A percentile compares a stretch with the other conserved stretches of the same genome.
These are phyloP conservation scores for Oxystoma pomonae DNA, from an alignment of 2,888 invertebrate genomes.

Conservation along the genomic window DNA sequence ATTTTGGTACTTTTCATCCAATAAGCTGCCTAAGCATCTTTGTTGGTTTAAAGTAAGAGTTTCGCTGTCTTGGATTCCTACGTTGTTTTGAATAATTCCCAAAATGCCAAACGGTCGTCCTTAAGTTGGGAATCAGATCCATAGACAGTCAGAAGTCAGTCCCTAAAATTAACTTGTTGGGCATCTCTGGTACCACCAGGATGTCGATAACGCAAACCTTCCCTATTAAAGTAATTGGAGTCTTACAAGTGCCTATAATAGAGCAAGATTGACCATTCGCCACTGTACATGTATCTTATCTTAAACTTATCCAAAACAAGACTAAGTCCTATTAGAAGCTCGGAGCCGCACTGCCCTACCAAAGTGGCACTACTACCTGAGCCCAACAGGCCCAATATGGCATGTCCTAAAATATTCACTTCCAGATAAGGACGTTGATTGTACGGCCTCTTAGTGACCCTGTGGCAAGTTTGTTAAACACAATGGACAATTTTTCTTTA, in stretches of 20 bases:
- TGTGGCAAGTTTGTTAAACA: too few species aligned
- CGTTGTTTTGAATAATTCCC: too few species aligned
- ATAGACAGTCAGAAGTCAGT: conserved; percentile 23
- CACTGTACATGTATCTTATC: conserved; percentile 11
- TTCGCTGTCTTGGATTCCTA: too few species aligned
- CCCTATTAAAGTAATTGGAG: conserved; percentile 13
- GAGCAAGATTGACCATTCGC: conserved; percentile 18
- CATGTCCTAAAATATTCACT: too few species aligned
- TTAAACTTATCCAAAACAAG: conserved; percentile 1
- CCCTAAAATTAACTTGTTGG: conserved; percentile 15
- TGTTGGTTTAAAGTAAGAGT: conserved; percentile 11
- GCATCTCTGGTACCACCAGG: conserved; percentile 19
- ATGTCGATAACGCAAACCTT: conserved; percentile 19
- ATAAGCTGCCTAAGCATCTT: too few species aligned
- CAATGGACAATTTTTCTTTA: too few species aligned
- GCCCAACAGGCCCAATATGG: conserved; percentile 13
- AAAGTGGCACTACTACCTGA: conserved; percentile 14
- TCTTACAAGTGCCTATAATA: conserved; percentile 12
- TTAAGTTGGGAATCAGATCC: conserved; percentile 20
- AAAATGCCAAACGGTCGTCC: too few species aligned
- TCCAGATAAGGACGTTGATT: too few species aligned
- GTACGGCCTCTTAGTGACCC: too few species aligned
- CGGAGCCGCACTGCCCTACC: conserved; percentile 7
- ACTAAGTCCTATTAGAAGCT: conserved; percentile 7
- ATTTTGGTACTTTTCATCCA: conserved; percentile 11